Percentiles rank a stretch among this genome's conserved stretches.
phyloP scores from a whole-genome alignment of 2,888 invertebrate species.

The Platycheirus rosarum region DNA sequence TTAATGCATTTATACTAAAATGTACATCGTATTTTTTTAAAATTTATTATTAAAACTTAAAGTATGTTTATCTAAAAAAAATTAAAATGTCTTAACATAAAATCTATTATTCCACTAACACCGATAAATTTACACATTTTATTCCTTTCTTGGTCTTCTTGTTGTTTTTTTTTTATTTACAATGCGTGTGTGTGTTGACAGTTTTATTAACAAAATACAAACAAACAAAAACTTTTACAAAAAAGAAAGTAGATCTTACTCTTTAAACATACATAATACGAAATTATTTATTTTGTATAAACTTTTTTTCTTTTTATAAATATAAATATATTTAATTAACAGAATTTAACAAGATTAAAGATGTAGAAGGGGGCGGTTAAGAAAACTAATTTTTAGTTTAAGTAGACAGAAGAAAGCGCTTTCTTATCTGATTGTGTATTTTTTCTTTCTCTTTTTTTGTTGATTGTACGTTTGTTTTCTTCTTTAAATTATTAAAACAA shows the following conservation, averaged over 20 bases:
- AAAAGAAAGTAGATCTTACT: background rate
- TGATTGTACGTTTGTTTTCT: conserved; percentile 32
- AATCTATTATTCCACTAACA: conserved; percentile 72
- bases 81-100: conserved; percentile 59
- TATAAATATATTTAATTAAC: conserved; percentile 29
- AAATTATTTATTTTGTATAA: too few relatives aligned
- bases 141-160: conserved; percentile 13
- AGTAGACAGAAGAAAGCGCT: conserved; percentile 8
- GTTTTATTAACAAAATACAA: background rate
- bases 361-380: background rate
- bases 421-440: conserved; percentile 13
- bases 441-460: conserved; percentile 1
- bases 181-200: conserved; percentile 31
- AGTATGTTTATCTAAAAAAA: conserved; percentile 46
- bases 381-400: conserved; percentile 8
- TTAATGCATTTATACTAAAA: conserved; percentile 57
- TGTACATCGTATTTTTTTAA: conserved; percentile 46
- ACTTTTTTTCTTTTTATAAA: conserved; percentile 21
- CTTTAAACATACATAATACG: too few relatives aligned
- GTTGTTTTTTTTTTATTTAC: conserved; percentile 61
- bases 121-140: conserved; percentile 68
- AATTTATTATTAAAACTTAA: conserved; percentile 47
- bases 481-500: conserved; percentile 38
- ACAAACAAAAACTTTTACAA: background rate
- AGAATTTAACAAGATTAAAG: conserved; percentile 27